A percentile compares a stretch with the other conserved stretches of the same genome.
phyloP scores from a whole-genome alignment of 2,113 vertebrate genomes.

The Sitta europaea region DNA sequence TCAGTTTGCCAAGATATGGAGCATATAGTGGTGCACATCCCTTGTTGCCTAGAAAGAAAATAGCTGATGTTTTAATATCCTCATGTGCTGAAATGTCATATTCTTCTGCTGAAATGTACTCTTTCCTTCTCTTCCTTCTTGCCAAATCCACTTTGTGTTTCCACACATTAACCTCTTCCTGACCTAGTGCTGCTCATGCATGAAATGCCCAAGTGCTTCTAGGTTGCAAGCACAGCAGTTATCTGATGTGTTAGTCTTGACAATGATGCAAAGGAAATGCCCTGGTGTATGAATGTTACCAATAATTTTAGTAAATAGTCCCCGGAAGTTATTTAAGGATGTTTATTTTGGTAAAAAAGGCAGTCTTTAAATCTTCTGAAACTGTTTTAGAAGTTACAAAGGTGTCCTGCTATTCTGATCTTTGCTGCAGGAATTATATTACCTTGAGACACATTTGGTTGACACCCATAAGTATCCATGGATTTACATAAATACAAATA shows the following conservation, averaged over 20 bases:
- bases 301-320: not conserved
- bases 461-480: not conserved
- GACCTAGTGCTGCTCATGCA: not conserved
- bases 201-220: not conserved
- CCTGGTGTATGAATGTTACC: not conserved
- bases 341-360: not conserved
- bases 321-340: not conserved
- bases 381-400: not conserved
- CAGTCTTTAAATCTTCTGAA: not conserved
- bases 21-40: not conserved
- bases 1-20: not conserved
- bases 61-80: not conserved
- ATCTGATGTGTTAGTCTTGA: not conserved
- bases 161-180: constrained; percentile 18
- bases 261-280: not conserved
- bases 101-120: not conserved
- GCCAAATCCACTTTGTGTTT: constrained; percentile 14
- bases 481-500: not conserved
- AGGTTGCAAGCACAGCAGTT: not conserved
- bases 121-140: not conserved
- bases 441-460: not conserved
- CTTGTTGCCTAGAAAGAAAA: not conserved
- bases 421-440: not conserved
- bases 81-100: not conserved
- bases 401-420: not conserved